Conservation (phyloP, 2,797 vertebrate genomes). For the Gallinago stenura region DNA sequence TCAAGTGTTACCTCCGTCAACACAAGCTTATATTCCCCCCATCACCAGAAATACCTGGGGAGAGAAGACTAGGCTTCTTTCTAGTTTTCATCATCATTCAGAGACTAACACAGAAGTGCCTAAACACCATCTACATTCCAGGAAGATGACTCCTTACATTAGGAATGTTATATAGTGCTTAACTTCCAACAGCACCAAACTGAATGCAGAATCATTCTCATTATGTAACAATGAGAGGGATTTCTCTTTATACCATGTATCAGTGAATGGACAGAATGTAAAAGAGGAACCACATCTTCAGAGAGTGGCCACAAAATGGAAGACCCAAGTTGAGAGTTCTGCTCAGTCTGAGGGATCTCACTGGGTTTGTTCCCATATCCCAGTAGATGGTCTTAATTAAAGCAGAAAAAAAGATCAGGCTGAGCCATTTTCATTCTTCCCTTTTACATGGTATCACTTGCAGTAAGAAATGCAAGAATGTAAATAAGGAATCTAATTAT, state of each 20-base stretch:
- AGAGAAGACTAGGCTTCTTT: neutral
- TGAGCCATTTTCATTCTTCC: neutral
- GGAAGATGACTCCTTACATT: neutral
- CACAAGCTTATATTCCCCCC: neutral
- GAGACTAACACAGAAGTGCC: neutral
- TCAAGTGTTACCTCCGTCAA: neutral
- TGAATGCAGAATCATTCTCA: neutral
- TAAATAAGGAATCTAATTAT: neutral
- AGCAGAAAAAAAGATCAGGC: neutral
- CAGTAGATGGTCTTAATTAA: neutral
- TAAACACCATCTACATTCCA: neutral
- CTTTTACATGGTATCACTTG: neutral
- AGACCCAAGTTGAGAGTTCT: neutral
- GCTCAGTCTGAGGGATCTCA: neutral
- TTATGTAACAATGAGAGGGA: fast-evolving
- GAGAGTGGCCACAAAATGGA: neutral
- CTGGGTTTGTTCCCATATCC: neutral
- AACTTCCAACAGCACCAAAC: neutral
- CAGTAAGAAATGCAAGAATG: neutral
- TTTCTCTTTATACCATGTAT: neutral
- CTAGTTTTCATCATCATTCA: neutral
- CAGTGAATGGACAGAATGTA: neutral
- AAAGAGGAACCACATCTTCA: neutral
- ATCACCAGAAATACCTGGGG: neutral
- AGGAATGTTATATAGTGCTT: neutral